Conservation (phyloP, 1,140 invertebrate genomes). For the Heterodera schachtii region DNA sequence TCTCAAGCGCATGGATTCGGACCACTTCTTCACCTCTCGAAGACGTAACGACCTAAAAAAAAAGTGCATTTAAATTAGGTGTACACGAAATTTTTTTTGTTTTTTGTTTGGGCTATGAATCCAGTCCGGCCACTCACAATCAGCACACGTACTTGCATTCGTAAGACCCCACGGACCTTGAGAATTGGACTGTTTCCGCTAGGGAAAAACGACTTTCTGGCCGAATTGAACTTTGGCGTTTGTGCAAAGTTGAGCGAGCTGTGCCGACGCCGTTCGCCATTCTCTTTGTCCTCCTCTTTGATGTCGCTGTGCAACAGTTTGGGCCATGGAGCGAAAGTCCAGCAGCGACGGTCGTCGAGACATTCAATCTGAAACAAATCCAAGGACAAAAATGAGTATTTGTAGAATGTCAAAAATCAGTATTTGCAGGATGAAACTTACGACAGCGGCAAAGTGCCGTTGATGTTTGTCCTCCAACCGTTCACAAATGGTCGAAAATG, state of each 20-base stretch:
- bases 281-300: neutral
- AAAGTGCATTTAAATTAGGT: no score
- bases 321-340: neutral
- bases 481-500: constrained; percentile 1
- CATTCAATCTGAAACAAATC: neutral
- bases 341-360: neutral
- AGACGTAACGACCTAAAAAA: neutral
- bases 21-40: neutral
- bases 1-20: constrained; percentile 6
- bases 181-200: neutral
- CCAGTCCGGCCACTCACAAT: no score
- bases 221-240: neutral
- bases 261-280: neutral
- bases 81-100: no score
- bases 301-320: neutral
- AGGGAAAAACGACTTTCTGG: neutral
- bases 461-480: constrained; percentile 5
- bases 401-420: neutral
- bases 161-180: neutral
- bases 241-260: neutral
- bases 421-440: neutral
- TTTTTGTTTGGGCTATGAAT: no score
- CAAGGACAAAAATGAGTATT: neutral
- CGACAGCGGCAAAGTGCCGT: neutral
- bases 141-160: no score